Evolutionary conservation across 2,888 invertebrate species (phyloP).

Genomic region (Lasioglossum oenotherae): DNA sequence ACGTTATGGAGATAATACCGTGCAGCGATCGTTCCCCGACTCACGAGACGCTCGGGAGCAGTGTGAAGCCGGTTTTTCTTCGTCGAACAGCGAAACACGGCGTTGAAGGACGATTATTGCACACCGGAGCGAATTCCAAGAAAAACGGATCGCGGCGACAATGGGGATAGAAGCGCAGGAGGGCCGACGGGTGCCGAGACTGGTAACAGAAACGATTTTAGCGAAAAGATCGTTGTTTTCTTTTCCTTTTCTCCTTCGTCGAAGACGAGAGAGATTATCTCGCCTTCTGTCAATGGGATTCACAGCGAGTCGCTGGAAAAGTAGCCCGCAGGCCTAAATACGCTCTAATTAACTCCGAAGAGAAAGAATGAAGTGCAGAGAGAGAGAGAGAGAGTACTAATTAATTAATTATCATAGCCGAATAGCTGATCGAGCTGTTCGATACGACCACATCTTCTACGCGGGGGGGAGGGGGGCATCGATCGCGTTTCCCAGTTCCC

Average conservation of each 20-base stretch:
- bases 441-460: constrained; percentile 48
- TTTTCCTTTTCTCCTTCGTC: constrained; percentile 32
- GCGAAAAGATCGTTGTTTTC: constrained; percentile 35
- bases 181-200: constrained; percentile 30
- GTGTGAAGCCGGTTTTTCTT: background rate
- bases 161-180: background rate
- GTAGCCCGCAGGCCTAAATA: constrained; percentile 83
- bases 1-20: background rate
- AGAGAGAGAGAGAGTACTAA: constrained; percentile 17
- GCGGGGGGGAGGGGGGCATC: constrained; percentile 14
- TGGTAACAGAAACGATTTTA: constrained; percentile 32
- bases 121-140: background rate
- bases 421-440: constrained; percentile 56
- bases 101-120: background rate
- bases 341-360: constrained; percentile 76
- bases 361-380: constrained; percentile 12
- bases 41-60: background rate
- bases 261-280: constrained; percentile 49
- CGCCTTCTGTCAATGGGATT: constrained; percentile 74
- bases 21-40: background rate
- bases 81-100: background rate
- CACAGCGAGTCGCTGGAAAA: constrained; percentile 79
- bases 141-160: background rate
- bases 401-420: constrained; percentile 61
- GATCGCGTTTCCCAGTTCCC: constrained; percentile 40